phyloP scores from a whole-genome alignment of 1,140 invertebrate genomes.

The Nasonia longicornis region DNA sequence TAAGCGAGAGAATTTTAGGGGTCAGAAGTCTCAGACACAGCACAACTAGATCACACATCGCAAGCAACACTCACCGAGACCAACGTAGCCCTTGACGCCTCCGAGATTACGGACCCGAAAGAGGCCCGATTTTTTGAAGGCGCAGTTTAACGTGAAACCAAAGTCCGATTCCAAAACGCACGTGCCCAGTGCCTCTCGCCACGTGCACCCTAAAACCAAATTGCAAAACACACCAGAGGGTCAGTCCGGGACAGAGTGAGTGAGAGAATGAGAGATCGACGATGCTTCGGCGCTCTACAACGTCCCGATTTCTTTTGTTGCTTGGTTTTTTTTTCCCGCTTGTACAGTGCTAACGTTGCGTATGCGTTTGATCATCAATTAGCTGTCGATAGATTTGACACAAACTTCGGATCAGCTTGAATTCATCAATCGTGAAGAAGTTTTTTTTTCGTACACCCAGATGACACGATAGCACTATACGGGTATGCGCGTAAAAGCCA shows the following conservation, averaged over 20 bases:
- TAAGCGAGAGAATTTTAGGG: background rate
- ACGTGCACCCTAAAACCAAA: constrained; percentile 68
- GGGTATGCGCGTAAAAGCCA: background rate
- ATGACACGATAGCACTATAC: background rate
- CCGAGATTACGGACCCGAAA: constrained; percentile 90
- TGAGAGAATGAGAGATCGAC: too few species aligned
- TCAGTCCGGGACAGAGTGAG: background rate
- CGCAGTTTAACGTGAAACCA: constrained; percentile 88
- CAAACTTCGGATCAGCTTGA: too few species aligned
- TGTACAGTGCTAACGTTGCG: background rate
- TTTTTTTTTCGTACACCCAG: background rate
- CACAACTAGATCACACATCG: background rate
- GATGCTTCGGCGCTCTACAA: background rate
- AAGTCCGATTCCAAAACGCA: constrained; percentile 90
- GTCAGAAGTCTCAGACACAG: too few species aligned
- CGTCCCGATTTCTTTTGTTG: background rate
- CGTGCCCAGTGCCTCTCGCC: constrained; percentile 71
- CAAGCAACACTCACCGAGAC: constrained; percentile 77
- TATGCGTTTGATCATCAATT: too few species aligned
- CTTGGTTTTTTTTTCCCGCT: background rate
- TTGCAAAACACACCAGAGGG: constrained; percentile 51
- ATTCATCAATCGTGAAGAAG: background rate
- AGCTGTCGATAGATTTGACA: too few species aligned
- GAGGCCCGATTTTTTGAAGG: constrained; percentile 89
- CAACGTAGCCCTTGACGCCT: constrained; percentile 87